These are phyloP conservation scores for Gymnoscelis rufifasciata DNA, from an alignment of 2,888 invertebrate genomes.

Conservation along the genomic window DNA sequence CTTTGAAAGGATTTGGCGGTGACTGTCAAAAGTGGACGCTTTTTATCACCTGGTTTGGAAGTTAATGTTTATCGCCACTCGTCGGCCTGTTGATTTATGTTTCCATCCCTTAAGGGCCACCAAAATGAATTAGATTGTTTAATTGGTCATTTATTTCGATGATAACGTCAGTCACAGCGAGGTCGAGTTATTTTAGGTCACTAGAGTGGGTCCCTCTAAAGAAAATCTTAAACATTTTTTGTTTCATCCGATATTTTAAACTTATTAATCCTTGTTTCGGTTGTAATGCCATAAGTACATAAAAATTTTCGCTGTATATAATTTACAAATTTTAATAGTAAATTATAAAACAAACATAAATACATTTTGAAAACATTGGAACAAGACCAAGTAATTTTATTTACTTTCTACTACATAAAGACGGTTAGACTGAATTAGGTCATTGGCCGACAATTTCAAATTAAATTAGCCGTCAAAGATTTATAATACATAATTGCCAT, in stretches of 20 bases:
- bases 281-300: too few relatives aligned
- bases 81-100: conserved; percentile 74
- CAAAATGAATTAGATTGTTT: conserved; percentile 75
- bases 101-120: conserved; percentile 65
- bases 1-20: conserved; percentile 58
- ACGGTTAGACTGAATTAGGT: too few relatives aligned
- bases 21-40: conserved; percentile 64
- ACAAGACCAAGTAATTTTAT: too few relatives aligned
- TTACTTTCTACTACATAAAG: too few relatives aligned
- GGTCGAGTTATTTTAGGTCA: conserved; percentile 55
- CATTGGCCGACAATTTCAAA: neutral
- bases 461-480: conserved; percentile 54
- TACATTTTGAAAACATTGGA: too few relatives aligned
- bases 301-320: too few relatives aligned
- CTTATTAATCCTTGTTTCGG: too few relatives aligned
- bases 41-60: conserved; percentile 77
- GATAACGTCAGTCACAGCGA: conserved; percentile 58
- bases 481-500: conserved; percentile 76
- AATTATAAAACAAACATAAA: too few relatives aligned
- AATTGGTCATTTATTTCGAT: conserved; percentile 76
- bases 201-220: conserved; percentile 51
- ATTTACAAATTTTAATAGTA: too few relatives aligned
- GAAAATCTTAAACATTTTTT: too few relatives aligned
- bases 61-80: conserved; percentile 78
- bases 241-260: conserved; percentile 21